Evolutionary conservation across 2,888 invertebrate species (phyloP), one percentile per base, ranked within the genome.

Genomic region (Orthonychiurus folsomi): DNA sequence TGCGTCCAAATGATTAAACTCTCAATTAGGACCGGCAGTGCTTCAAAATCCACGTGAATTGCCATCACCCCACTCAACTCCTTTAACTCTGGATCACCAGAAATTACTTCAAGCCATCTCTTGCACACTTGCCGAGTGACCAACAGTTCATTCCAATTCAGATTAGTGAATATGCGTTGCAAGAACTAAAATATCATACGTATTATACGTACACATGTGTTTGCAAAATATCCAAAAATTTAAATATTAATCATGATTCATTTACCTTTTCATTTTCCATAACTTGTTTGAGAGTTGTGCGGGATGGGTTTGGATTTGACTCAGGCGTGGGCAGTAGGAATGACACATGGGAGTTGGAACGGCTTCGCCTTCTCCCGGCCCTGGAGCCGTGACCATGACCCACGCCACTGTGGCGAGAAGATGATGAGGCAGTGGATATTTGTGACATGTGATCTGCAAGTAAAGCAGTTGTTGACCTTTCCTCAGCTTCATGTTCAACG

Each of bases 81-180:
- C 20, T 61, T 60, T 9, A 67, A 28, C 12, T 26, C 50, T 0
- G 64, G 56, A 23, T 67, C 64, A 1, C 64, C 60, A 1, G 68
- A 65, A 54, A 71, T 64, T 1, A 66, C 63, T 55, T 67, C 69
- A 28, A 65, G 60, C 71, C 71, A 71, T 27, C 64, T 62, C 56
- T 69, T 71, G 50, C 71, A 69, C 1, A 66, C 66, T 2, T 23
- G 27, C n/a, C 71, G 56, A 5, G 67, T 50, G 1, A 67, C 65
- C 1, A 71, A 64, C 0, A 71, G 59, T 28, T 71, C 71, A 47
- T 68, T 67, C 69, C 69, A 71, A 48, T 66, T 68, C 59, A 71
- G 60, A 26, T 63, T 55, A 12, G 55, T 58, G 20, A 71, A 63
- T 28, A 69, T 67, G 50, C 63, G 63, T n/a, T 65, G 64, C 2